A percentile compares a stretch with the other conserved stretches of the same genome.
phyloP scores from a whole-genome alignment of 2,797 vertebrate species.

The Chelon auratus region DNA sequence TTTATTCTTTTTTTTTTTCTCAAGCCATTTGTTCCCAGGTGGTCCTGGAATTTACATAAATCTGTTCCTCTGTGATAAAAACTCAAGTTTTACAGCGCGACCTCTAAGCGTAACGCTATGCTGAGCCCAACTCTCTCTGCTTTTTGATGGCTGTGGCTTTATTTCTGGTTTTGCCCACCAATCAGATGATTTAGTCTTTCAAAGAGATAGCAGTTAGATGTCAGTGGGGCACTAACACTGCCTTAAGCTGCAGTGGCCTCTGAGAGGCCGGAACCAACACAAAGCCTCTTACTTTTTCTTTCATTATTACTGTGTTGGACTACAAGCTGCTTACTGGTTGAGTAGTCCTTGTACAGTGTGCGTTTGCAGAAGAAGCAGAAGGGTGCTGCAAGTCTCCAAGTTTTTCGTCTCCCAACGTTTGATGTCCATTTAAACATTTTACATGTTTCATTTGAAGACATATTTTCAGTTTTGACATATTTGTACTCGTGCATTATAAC shows the following conservation, averaged over 20 bases:
- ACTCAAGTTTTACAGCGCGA: slow-evolving; percentile 8
- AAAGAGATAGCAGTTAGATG: slow-evolving; percentile 40
- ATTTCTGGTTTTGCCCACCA: slow-evolving; percentile 17
- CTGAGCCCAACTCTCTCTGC: background rate
- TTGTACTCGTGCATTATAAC: background rate
- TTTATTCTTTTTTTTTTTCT: background rate
- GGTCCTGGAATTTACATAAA: slow-evolving; percentile 28
- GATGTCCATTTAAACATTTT: too few species aligned
- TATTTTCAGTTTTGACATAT: background rate
- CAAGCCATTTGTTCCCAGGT: slow-evolving; percentile 27
- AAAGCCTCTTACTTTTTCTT: slow-evolving; percentile 24
- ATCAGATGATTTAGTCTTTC: slow-evolving; percentile 26
- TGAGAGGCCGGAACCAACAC: slow-evolving; percentile 24
- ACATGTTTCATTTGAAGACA: background rate
- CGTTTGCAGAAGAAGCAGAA: slow-evolving; percentile 2
- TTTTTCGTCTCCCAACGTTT: background rate
- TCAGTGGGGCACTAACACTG: slow-evolving; percentile 23
- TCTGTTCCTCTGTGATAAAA: slow-evolving; percentile 42
- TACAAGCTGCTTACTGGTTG: slow-evolving; percentile 10
- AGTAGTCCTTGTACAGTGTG: background rate
- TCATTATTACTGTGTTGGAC: slow-evolving; percentile 23
- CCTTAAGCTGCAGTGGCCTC: slow-evolving; percentile 16
- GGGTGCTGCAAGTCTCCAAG: background rate
- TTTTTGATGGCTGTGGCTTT: slow-evolving; percentile 9
- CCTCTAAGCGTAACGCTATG: slow-evolving; percentile 26